Conservation (phyloP, 2,888 invertebrate genomes). For the Spilosoma lubricipeda region DNA sequence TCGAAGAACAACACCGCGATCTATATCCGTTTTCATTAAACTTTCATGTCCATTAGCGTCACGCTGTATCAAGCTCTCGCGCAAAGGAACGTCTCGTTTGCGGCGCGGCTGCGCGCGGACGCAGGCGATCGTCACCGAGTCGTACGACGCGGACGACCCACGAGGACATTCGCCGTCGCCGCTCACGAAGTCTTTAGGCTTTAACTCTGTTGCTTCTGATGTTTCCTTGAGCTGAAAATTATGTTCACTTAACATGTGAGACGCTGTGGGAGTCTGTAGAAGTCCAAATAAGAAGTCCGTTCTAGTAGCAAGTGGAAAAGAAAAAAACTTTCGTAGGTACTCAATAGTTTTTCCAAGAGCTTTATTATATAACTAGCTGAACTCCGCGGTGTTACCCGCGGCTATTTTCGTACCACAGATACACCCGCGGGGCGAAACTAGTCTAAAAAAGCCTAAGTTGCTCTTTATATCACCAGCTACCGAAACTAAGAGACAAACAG, state of each 20-base stretch:
- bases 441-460: too few relatives aligned
- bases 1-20: not conserved
- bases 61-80: conserved; percentile 13
- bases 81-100: conserved; percentile 40
- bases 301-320: too few relatives aligned
- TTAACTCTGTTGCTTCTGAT: conserved; percentile 41
- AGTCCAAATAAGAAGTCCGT: not conserved
- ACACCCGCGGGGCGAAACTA: too few relatives aligned
- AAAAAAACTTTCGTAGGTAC: not conserved
- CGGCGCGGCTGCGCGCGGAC: conserved; percentile 63
- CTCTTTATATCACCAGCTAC: too few relatives aligned
- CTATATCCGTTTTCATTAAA: not conserved
- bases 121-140: conserved; percentile 59
- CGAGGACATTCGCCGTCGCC: conserved; percentile 46
- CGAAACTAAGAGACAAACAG: too few relatives aligned
- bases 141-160: conserved; percentile 46
- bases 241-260: not conserved
- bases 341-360: not conserved
- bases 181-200: conserved; percentile 48
- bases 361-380: too few relatives aligned
- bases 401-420: too few relatives aligned
- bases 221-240: conserved; percentile 56
- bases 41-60: not conserved
- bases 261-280: not conserved
- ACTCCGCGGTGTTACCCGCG: too few relatives aligned